Evolutionary conservation across 2,888 invertebrate genomes (phyloP), one percentile per base, ranked within the genome.

Genomic region (Labia minor): DNA sequence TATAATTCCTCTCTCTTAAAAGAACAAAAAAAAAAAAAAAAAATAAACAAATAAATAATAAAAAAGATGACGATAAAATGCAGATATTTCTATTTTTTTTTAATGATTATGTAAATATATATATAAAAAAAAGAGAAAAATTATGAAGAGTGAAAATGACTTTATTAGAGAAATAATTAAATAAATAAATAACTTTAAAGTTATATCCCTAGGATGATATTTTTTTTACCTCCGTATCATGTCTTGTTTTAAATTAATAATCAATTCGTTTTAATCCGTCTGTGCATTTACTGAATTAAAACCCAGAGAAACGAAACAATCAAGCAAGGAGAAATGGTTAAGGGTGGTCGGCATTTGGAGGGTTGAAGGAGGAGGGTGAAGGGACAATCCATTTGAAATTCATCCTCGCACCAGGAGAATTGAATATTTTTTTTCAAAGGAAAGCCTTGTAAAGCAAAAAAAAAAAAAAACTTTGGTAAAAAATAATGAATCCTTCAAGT

Each of bases 191-290:
- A 49, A 49, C 49, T 3, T 49, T 16, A 8, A 49, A 14, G 49
- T 16, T 49, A 8, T 11, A 49, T 49, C 49, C n/a, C n/a, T n/a
- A n/a, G n/a, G n/a, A n/a, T n/a, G n/a, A n/a, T n/a, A n/a, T n/a
- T 49, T 49, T 49, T 49, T 49, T 49, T 49, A 8, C 49, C n/a
- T 49, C 49, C n/a, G n/a, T 49, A 49, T 49, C 49, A 14, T 49
- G 49, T 49, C 6, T n/a, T 49, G 49, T 49, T 49, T 49, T 49
- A 49, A 49, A 8, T 49, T 49, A 49, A 49, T 49, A 49, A 49
- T 49, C 49, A 49, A 49, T 49, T 49, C 49, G 49, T 49, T 49
- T 49, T 49, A 49, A 49, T 49, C 49, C 14, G 49, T n/a, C n/a
- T 8, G 49, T 49, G 3, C 49, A 49, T 49, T 49, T 49, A 8